Evolutionary conservation across 2,113 vertebrate genomes (phyloP).

Genomic region (Paedocypris sp.): DNA sequence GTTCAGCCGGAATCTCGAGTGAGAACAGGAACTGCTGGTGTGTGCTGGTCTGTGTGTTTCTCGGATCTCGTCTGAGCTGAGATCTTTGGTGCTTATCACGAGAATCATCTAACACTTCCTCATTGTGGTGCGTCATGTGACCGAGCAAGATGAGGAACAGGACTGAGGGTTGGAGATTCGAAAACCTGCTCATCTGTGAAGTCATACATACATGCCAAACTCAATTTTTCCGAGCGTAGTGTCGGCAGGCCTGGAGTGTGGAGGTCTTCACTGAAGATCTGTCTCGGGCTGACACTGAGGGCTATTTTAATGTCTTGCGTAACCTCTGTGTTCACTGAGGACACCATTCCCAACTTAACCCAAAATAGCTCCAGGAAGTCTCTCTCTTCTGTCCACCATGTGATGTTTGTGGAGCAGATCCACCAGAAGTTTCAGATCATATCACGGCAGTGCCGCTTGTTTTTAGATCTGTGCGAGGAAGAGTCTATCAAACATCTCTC

Average conservation of each 20-base stretch:
- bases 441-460: too few relatives aligned
- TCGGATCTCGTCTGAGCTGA: slow-evolving; percentile 38
- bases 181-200: too few relatives aligned
- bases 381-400: neutral
- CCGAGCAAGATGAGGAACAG: slow-evolving; percentile 42
- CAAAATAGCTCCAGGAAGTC: slow-evolving; percentile 34
- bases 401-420: slow-evolving; percentile 12
- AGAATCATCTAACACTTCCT: slow-evolving; percentile 48
- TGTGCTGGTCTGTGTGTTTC: slow-evolving; percentile 22
- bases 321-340: slow-evolving; percentile 12
- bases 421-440: neutral
- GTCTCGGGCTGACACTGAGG: too few relatives aligned
- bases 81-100: slow-evolving; percentile 35
- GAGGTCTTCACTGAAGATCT: too few relatives aligned
- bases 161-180: neutral
- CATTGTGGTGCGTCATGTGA: slow-evolving; percentile 45
- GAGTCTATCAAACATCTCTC: too few relatives aligned
- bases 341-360: slow-evolving; percentile 27
- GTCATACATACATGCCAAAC: too few relatives aligned
- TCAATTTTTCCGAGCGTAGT: neutral
- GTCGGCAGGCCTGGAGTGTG: too few relatives aligned
- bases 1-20: neutral
- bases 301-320: slow-evolving; percentile 27
- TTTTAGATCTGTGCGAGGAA: too few relatives aligned
- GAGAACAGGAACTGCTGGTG: slow-evolving; percentile 25